Conservation (phyloP, 1,140 invertebrate genomes). For the Gryon sp. region DNA sequence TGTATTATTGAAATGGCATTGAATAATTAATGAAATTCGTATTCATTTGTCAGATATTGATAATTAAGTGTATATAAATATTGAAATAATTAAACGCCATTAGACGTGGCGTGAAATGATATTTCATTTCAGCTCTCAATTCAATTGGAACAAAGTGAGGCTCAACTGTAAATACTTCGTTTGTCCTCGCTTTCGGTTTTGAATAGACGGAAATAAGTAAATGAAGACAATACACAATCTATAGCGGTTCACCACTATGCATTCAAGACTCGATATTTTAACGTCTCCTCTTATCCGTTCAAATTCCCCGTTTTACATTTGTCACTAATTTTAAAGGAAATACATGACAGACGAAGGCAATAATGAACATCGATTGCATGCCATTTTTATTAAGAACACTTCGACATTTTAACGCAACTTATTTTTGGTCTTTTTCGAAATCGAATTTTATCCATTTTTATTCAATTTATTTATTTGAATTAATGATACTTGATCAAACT, state of each 20-base stretch:
- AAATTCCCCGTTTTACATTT: conserved; percentile 1
- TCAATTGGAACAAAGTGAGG: conserved; percentile 21
- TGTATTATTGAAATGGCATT: no score
- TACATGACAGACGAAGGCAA: conserved; percentile 1
- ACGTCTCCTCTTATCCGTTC: conserved; percentile 18
- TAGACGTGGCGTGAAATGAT: conserved; percentile 11
- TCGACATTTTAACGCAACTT: no score
- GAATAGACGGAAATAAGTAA: conserved; percentile 35
- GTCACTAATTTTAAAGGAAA: neutral
- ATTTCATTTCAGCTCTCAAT: conserved; percentile 16
- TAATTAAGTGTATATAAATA: no score
- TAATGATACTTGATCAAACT: no score
- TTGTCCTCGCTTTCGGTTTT: conserved; percentile 26
- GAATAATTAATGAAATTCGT: no score
- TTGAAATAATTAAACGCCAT: conserved; percentile 1
- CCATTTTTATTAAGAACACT: no score
- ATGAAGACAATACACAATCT: conserved; percentile 32
- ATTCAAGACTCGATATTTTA: conserved; percentile 31
- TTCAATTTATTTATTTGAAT: no score
- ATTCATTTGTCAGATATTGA: no score
- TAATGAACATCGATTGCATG: no score
- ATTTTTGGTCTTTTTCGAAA: no score
- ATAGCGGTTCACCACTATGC: conserved; percentile 7
- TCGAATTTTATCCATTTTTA: no score
- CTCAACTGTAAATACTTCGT: conserved; percentile 13